Evolutionary conservation across 2,797 vertebrate species (phyloP).

Genomic region (Sciaenops ocellatus): DNA sequence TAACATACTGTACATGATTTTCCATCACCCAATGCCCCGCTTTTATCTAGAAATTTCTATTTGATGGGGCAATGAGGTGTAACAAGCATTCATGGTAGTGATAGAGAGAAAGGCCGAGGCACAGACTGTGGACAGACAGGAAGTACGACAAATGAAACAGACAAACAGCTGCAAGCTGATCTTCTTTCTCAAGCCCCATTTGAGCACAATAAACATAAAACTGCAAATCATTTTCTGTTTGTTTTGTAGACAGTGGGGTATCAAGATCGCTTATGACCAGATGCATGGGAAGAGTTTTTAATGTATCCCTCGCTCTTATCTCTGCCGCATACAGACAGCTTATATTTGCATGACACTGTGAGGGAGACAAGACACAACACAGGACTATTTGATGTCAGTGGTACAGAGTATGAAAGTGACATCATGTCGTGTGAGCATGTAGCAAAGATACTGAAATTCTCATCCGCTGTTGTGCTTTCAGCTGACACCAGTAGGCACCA

Average conservation of each 20-base stretch:
- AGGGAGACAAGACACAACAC: constrained; percentile 10
- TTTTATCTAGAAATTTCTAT: constrained; percentile 26
- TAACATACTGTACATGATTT: neutral
- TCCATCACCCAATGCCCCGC: constrained; percentile 7
- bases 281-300: constrained; percentile 23
- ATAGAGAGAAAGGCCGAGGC: constrained; percentile 3
- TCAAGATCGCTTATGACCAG: constrained; percentile 26
- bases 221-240: constrained; percentile 44
- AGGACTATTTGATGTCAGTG: constrained; percentile 19
- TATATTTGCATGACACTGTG: constrained; percentile 9
- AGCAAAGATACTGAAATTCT: neutral
- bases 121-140: neutral
- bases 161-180: constrained; percentile 40
- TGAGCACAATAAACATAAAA: constrained; percentile 58
- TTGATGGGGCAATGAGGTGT: constrained; percentile 22
- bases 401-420: constrained; percentile 21
- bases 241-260: constrained; percentile 44
- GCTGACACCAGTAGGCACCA: constrained; percentile 97
- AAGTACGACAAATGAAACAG: constrained; percentile 29
- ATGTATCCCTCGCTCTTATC: constrained; percentile 25
- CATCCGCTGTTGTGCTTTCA: constrained; percentile 71
- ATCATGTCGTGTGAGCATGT: constrained; percentile 12
- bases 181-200: constrained; percentile 38
- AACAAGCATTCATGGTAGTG: constrained; percentile 7
- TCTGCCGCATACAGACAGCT: constrained; percentile 19